Evolutionary conservation across 35 echinoderm and acorn worm genomes (phyloP), one percentile per base, ranked within the genome.

Genomic region (Ophiothrix spiculata): DNA sequence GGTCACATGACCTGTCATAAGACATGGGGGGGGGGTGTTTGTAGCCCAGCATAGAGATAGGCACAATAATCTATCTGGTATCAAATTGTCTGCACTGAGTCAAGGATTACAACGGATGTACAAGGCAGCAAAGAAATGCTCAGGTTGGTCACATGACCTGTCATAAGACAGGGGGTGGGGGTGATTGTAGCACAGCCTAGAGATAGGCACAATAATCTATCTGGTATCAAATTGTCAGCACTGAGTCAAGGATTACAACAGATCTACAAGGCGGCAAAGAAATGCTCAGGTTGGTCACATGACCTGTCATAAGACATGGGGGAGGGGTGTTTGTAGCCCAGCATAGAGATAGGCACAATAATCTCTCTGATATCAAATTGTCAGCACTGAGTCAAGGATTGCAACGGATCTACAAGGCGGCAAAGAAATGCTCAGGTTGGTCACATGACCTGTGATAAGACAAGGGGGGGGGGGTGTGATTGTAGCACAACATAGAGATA

Each of bases 241-340:
- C 81, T 97, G 10, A 81, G 88, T 37, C 88, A 88, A 75, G 95
- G 91, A 8, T 42, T 97, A 19, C 88, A 91, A 40, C 75, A 88
- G 79, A 75, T 97, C 33, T 97, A 97, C 86, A 90, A 74, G 45
- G 83, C 85, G 42, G 95, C 95, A 1, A 93, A 93, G 32, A 34
- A 88, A 86, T 64, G 80, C 79, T 88, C 90, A 35, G 95, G 95
- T 97, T 41, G 77, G 60, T 83, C n/a, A n/a, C n/a, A n/a, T n/a
- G n/a, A n/a, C n/a, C n/a, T n/a, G n/a, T n/a, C n/a, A n/a, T n/a
- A n/a, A n/a, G n/a, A n/a, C n/a, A n/a, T n/a, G n/a, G n/a, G n/a
- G n/a, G n/a, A n/a, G n/a, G n/a, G n/a, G n/a, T 97, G 75, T 85
- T 97, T 6, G 91, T 97, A 37, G 95, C 95, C 40, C 95, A 97